Conservation (phyloP, 1,140 invertebrate species). For the Trichonephila inaurata region DNA sequence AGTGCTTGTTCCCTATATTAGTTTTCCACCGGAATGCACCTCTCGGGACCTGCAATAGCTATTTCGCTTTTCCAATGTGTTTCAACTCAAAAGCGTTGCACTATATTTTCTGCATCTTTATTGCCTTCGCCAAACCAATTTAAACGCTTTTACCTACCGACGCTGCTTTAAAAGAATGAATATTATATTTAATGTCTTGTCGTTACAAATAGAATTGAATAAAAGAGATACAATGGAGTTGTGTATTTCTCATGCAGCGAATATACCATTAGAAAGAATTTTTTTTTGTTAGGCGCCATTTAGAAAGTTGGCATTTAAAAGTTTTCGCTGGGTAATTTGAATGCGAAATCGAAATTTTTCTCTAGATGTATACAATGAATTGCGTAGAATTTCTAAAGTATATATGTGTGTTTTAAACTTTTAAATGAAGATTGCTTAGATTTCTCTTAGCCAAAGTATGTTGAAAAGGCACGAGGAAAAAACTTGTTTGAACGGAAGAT, state of each 20-base stretch:
- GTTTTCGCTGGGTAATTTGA: not conserved
- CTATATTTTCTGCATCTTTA: conserved; percentile 46
- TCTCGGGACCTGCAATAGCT: conserved; percentile 3
- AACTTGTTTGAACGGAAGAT: not conserved
- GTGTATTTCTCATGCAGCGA: conserved; percentile 5
- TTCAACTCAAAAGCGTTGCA: conserved; percentile 34
- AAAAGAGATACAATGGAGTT: not conserved
- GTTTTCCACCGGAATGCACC: conserved; percentile 37
- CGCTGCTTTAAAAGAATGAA: conserved; percentile 30
- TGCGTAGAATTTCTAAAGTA: not conserved
- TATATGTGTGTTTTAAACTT: not conserved
- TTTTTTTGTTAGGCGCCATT: not conserved
- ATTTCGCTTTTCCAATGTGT: conserved; percentile 43
- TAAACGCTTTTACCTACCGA: conserved; percentile 31
- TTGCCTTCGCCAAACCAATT: conserved; percentile 41
- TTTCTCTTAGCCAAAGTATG: too few relatives aligned
- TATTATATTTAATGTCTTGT: conserved; percentile 29
- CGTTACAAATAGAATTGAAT: conserved; percentile 37
- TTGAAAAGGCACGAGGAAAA: not conserved
- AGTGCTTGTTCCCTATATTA: conserved; percentile 43
- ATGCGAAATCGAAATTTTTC: not conserved
- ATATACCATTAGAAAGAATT: not conserved
- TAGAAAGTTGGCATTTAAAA: not conserved
- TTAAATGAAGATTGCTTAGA: too few relatives aligned
- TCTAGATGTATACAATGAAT: not conserved